Percentiles rank a stretch among this genome's conserved stretches.
Conservation (phyloP, 64 coral and sea anemone species). For the Dendrophyllia cribrosa region DNA sequence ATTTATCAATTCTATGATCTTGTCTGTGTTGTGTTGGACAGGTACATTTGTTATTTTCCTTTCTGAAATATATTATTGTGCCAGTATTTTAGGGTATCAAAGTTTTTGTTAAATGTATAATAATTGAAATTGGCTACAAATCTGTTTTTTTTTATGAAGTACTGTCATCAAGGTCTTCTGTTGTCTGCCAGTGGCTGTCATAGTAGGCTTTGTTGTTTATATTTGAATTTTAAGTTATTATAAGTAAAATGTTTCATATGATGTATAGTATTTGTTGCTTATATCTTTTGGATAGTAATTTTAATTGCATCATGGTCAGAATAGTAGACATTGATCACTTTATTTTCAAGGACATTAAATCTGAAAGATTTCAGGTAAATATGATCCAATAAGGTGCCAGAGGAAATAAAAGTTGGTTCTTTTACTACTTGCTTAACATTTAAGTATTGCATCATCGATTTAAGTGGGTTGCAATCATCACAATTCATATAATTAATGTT, state of each 20-base stretch:
- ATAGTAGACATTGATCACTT: slow-evolving; percentile 25
- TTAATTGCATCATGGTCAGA: slow-evolving; percentile 61
- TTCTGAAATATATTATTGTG: slow-evolving; percentile 34
- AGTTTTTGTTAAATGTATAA: slow-evolving; percentile 34
- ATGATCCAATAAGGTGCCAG: slow-evolving; percentile 40
- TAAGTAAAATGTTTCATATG: slow-evolving; percentile 12
- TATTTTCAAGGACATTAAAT: background rate
- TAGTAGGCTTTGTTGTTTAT: slow-evolving; percentile 28
- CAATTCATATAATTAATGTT: slow-evolving; percentile 27
- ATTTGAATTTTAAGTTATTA: slow-evolving; percentile 31
- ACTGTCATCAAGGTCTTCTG: slow-evolving; percentile 46
- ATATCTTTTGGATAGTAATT: slow-evolving; percentile 22
- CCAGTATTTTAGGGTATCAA: slow-evolving; percentile 7
- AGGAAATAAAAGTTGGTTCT: slow-evolving; percentile 44
- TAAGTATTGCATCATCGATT: background rate
- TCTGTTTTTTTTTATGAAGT: slow-evolving; percentile 36
- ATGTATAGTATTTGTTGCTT: background rate
- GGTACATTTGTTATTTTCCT: slow-evolving; percentile 48
- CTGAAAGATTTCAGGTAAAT: slow-evolving; percentile 16
- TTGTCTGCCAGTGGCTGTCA: slow-evolving; percentile 39
- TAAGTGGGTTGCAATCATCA: background rate
- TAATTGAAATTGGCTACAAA: slow-evolving; percentile 42
- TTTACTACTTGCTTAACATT: slow-evolving; percentile 43
- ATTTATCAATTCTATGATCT: background rate
- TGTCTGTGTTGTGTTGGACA: background rate